Evolutionary conservation across 2,113 vertebrate genomes (phyloP).

Genomic region (Propithecus coquereli): DNA sequence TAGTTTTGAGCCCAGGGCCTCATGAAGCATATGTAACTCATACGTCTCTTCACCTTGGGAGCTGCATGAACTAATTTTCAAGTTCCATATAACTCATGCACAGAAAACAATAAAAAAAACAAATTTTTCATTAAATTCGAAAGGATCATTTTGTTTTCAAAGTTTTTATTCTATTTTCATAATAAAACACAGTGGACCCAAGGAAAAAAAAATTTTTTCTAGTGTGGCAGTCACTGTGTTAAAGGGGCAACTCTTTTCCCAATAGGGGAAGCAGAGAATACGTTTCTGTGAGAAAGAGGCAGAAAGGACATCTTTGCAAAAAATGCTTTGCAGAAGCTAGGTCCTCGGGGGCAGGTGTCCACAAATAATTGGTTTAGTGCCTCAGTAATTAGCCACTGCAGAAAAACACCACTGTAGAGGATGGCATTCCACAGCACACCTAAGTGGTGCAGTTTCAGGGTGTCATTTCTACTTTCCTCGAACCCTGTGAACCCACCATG

Average conservation of each 20-base stretch:
- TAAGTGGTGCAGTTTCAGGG: not conserved
- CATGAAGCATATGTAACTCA: too few relatives aligned
- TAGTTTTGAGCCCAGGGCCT: too few relatives aligned
- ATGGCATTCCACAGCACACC: not conserved
- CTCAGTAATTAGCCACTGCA: not conserved
- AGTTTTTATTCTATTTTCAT: too few relatives aligned
- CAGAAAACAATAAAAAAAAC: too few relatives aligned
- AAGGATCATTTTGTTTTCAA: too few relatives aligned
- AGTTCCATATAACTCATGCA: too few relatives aligned
- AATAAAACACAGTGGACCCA: too few relatives aligned
- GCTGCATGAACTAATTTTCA: too few relatives aligned
- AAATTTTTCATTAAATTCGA: too few relatives aligned
- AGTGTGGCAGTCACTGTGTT: not conserved
- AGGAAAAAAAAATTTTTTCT: too few relatives aligned
- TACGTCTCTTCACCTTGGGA: too few relatives aligned
- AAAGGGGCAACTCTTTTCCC: slow-evolving; percentile 26
- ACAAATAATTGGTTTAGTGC: not conserved
- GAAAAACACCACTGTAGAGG: not conserved
- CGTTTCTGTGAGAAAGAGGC: not conserved
- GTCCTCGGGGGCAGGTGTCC: not conserved
- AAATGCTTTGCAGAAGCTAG: not conserved
- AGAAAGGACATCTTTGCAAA: not conserved
- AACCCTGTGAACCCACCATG: not conserved
- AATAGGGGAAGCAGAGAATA: not conserved
- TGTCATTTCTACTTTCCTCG: not conserved